These are phyloP conservation scores for Spodoptera picta DNA, from an alignment of 2,888 invertebrate genomes.

Conservation along the genomic window DNA sequence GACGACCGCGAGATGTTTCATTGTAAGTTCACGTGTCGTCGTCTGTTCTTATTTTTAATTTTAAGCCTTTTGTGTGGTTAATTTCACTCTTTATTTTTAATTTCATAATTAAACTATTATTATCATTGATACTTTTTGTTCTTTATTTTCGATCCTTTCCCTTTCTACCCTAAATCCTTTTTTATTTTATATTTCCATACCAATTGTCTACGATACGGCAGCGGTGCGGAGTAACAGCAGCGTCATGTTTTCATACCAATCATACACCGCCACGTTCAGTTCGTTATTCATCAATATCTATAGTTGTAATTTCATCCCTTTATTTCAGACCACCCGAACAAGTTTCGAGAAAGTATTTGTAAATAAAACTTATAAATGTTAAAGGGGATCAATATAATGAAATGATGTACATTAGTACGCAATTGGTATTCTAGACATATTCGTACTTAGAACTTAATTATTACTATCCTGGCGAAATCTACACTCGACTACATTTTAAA, in stretches of 20 bases:
- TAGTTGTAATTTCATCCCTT: slow-evolving; percentile 62
- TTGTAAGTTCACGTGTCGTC: slow-evolving; percentile 75
- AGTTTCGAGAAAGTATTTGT: slow-evolving; percentile 75
- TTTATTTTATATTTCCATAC: slow-evolving; percentile 69
- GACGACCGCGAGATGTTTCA: slow-evolving; percentile 62
- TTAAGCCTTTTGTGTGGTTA: slow-evolving; percentile 88
- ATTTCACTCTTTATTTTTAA: slow-evolving; percentile 87
- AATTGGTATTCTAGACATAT: slow-evolving; percentile 87
- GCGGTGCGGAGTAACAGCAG: slow-evolving; percentile 49
- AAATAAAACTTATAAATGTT: slow-evolving; percentile 86
- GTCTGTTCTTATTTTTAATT: slow-evolving; percentile 80
- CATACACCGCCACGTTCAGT: slow-evolving; percentile 44
- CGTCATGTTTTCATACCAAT: slow-evolving; percentile 37
- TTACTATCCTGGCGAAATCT: slow-evolving; percentile 79
- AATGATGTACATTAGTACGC: slow-evolving; percentile 85
- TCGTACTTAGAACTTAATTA: slow-evolving; percentile 83
- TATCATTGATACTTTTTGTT: slow-evolving; percentile 85
- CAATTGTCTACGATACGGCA: slow-evolving; percentile 75
- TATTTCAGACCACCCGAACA: slow-evolving; percentile 76
- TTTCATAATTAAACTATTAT: slow-evolving; percentile 88
- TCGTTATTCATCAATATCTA: slow-evolving; percentile 49
- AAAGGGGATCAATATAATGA: slow-evolving; percentile 88
- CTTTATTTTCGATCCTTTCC: slow-evolving; percentile 79
- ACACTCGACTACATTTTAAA: slow-evolving; percentile 73
- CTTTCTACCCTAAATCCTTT: slow-evolving; percentile 68